These are phyloP conservation scores for Diloba caeruleocephala DNA, from an alignment of 2,888 invertebrate genomes.

Conservation along the genomic window DNA sequence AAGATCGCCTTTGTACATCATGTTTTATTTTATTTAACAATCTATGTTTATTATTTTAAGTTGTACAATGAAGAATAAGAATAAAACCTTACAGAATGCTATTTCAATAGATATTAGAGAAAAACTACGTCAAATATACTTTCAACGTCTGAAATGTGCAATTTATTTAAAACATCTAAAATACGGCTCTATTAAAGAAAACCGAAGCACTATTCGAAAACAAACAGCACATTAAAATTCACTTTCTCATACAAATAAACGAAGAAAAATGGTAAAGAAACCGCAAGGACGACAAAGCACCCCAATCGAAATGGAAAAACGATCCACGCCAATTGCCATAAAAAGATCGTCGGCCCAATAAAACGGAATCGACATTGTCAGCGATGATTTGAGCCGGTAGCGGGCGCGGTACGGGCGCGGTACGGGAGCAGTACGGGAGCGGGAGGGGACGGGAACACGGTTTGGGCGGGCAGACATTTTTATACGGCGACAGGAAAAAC, in stretches of 20 bases:
- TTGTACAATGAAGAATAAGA: no score
- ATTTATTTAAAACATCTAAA: slow-evolving; percentile 1
- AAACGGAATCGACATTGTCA: slow-evolving; percentile 83
- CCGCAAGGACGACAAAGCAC: slow-evolving; percentile 68
- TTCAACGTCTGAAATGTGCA: no score
- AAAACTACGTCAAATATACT: no score
- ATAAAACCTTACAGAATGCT: no score
- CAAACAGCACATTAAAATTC: slow-evolving; percentile 60
- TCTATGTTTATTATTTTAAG: no score
- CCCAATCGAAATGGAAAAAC: slow-evolving; percentile 83
- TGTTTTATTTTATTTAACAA: no score
- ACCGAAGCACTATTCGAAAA: slow-evolving; percentile 34
- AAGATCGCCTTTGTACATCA: no score
- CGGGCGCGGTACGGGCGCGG: slow-evolving; percentile 52
- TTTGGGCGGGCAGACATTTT: slow-evolving; percentile 87
- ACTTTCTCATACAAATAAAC: slow-evolving; percentile 58
- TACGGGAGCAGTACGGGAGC: slow-evolving; percentile 46
- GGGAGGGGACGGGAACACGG: slow-evolving; percentile 67
- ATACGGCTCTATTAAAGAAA: not conserved
- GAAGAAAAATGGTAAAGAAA: slow-evolving; percentile 57
- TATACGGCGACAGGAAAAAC: slow-evolving; percentile 77
- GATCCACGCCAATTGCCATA: slow-evolving; percentile 83
- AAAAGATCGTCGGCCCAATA: slow-evolving; percentile 85
- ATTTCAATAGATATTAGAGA: no score
- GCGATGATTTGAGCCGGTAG: slow-evolving; percentile 74